Evolutionary conservation across 2,797 vertebrate species (phyloP).

Genomic region (Chaetodon trifasciatus): DNA sequence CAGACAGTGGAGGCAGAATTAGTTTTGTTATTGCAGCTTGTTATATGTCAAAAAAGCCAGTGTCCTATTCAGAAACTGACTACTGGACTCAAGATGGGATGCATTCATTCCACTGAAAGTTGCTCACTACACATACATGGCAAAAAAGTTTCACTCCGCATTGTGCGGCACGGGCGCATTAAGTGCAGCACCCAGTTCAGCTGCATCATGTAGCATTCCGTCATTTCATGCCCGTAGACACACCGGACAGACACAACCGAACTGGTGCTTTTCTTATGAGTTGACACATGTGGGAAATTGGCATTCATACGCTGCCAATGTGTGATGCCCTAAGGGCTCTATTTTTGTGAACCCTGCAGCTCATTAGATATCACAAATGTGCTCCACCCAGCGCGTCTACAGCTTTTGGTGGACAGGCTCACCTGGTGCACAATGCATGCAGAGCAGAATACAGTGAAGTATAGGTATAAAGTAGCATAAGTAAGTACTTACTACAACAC

Average conservation of each 20-base stretch:
- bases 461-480: not conserved
- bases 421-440: not conserved
- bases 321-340: not conserved
- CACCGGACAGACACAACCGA: too few relatives aligned
- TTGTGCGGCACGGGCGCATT: not conserved
- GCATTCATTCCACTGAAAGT: not conserved
- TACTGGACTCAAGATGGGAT: not conserved
- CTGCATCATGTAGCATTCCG: too few relatives aligned
- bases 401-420: not conserved
- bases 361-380: too few relatives aligned
- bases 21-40: not conserved
- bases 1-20: not conserved
- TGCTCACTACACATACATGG: not conserved
- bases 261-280: not conserved
- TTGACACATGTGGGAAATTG: not conserved
- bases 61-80: not conserved
- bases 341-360: not conserved
- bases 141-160: not conserved
- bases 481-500: too few relatives aligned
- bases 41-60: not conserved
- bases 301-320: too few relatives aligned
- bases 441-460: not conserved
- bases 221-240: not conserved
- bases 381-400: not conserved
- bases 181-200: not conserved